phyloP scores from a whole-genome alignment of 2,797 vertebrate species.

The Peromyscus aztecus region DNA sequence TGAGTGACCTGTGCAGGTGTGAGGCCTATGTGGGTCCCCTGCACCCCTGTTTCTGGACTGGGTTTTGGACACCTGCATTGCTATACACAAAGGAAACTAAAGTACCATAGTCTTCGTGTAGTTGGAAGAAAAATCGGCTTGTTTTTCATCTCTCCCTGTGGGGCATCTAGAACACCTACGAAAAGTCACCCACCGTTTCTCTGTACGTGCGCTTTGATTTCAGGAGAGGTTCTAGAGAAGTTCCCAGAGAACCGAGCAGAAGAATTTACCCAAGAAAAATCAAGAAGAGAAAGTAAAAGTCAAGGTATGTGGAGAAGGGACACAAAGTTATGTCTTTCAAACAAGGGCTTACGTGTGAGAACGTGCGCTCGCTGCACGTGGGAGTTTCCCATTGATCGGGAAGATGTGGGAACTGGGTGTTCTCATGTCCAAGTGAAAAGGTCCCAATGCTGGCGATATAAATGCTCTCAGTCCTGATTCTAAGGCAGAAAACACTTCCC shows the following conservation, averaged over 20 bases:
- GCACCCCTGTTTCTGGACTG: neutral
- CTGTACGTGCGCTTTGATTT: neutral
- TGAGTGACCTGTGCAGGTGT: neutral
- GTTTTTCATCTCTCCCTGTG: neutral
- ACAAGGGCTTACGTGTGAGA: neutral
- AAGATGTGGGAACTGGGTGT: neutral
- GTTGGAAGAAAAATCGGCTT: neutral
- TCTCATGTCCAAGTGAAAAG: neutral
- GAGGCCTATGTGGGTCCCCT: neutral
- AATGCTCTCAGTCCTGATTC: neutral
- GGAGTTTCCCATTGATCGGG: neutral
- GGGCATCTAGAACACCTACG: neutral
- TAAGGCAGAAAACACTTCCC: neutral
- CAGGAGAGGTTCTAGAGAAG: neutral
- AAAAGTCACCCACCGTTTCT: neutral
- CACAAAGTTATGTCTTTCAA: neutral
- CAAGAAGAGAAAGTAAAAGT: neutral
- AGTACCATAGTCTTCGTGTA: neutral
- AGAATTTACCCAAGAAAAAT: neutral
- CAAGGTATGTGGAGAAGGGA: no score
- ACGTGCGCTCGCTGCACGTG: rapidly evolving
- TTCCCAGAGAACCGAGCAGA: neutral
- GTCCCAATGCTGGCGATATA: neutral
- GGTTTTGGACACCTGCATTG: neutral
- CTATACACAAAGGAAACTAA: neutral